Percentiles rank a stretch among this genome's conserved stretches.
phyloP scores from a whole-genome alignment of 2,113 vertebrate genomes.

The Acanthisitta chloris region DNA sequence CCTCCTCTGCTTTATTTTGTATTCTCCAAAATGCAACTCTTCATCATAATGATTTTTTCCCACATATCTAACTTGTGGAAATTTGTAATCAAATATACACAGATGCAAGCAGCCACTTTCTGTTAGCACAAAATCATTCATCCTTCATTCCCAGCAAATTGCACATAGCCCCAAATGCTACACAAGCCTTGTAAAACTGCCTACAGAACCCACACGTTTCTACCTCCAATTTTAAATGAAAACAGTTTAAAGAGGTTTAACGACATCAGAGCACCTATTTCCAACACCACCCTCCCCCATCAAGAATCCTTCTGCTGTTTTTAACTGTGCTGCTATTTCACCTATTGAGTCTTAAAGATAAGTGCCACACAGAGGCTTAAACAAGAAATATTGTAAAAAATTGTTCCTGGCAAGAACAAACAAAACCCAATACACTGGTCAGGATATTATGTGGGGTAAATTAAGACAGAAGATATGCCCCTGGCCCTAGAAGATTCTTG shows the following conservation, averaged over 20 bases:
- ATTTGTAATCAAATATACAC: background rate
- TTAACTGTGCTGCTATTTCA: background rate
- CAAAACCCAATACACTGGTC: background rate
- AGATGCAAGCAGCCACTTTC: background rate
- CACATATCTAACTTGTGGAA: background rate
- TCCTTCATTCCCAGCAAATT: background rate
- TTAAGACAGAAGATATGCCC: background rate
- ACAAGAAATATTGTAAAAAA: background rate
- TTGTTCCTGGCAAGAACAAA: background rate
- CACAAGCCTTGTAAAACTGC: background rate
- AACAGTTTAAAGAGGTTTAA: background rate
- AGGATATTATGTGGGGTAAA: background rate
- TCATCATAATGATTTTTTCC: background rate
- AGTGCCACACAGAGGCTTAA: background rate
- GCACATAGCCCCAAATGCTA: background rate
- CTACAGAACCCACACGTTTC: background rate
- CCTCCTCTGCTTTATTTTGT: background rate
- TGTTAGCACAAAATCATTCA: conserved; percentile 1
- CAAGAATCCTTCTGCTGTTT: background rate
- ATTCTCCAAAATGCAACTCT: background rate
- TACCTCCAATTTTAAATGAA: background rate
- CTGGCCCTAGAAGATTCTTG: background rate
- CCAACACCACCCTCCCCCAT: background rate
- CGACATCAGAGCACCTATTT: background rate
- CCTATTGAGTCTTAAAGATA: background rate